Conservation (phyloP, 2,888 invertebrate genomes). For the Eupsilia transversa region DNA sequence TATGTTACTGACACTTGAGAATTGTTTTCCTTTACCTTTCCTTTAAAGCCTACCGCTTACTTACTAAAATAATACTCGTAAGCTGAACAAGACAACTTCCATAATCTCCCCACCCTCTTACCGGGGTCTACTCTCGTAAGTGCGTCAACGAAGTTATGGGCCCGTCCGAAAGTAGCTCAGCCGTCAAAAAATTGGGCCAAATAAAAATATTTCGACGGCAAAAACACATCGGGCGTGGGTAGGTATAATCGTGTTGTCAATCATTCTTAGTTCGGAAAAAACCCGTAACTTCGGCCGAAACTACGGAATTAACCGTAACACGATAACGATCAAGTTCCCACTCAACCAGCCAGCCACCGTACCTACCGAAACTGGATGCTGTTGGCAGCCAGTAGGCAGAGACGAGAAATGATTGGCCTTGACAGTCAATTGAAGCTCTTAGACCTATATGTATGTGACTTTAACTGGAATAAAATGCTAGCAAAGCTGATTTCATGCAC, state of each 20-base stretch:
- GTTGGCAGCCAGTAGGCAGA: conserved; percentile 5
- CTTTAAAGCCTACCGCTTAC: not conserved
- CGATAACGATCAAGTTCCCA: not conserved
- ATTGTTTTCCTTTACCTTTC: conserved; percentile 35
- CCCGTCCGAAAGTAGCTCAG: too few species aligned
- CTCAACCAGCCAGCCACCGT: not conserved
- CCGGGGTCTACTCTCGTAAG: too few species aligned
- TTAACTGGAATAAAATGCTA: conserved; percentile 30
- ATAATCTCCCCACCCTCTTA: not conserved
- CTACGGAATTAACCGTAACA: too few species aligned
- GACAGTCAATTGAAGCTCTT: conserved; percentile 42
- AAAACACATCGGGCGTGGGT: too few species aligned
- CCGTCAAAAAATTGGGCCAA: too few species aligned
- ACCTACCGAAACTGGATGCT: not conserved
- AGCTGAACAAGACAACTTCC: not conserved
- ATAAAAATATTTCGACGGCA: too few species aligned
- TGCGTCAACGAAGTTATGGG: too few species aligned
- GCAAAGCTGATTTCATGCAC: conserved; percentile 18
- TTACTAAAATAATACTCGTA: not conserved
- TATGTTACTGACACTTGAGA: conserved; percentile 33
- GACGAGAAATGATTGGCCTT: conserved; percentile 39
- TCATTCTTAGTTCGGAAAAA: too few species aligned
- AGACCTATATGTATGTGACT: conserved; percentile 38
- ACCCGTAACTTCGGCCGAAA: too few species aligned
- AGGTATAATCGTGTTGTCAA: too few species aligned